A percentile compares a stretch with the other conserved stretches of the same genome.
Evolutionary conservation across 2,113 vertebrate species (phyloP).

Genomic region (Himantopus leucocephalus): DNA sequence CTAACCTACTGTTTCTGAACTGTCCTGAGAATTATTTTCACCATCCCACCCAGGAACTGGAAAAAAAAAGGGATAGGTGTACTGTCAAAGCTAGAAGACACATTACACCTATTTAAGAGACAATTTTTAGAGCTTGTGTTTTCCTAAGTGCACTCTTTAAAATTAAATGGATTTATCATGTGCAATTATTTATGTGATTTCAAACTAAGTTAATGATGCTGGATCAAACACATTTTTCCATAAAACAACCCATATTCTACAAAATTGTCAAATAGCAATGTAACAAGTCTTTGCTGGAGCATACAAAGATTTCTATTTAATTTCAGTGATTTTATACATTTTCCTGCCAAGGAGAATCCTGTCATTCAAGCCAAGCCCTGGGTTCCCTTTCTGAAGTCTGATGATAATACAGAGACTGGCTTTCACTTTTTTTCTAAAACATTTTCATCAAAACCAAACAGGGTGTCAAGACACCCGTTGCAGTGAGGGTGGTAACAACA

Average conservation of each 20-base stretch:
- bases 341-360: background rate
- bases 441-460: background rate
- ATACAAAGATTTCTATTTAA: background rate
- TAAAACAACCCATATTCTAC: background rate
- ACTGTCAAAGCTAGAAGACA: background rate
- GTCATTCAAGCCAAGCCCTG: background rate
- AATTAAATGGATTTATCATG: background rate
- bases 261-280: background rate
- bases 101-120: background rate
- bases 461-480: background rate
- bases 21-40: background rate
- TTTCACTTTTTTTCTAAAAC: background rate
- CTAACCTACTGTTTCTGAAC: background rate
- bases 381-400: background rate
- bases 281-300: background rate
- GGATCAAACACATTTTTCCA: background rate
- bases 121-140: background rate
- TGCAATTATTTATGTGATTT: background rate
- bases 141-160: background rate
- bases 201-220: background rate
- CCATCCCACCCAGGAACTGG: background rate
- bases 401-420: background rate
- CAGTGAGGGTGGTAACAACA: background rate
- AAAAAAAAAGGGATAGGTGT: background rate
- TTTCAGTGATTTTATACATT: background rate